A percentile compares a stretch with the other conserved stretches of the same genome.
phyloP scores from a whole-genome alignment of 2,113 vertebrate species.

The Eurypyga helias region DNA sequence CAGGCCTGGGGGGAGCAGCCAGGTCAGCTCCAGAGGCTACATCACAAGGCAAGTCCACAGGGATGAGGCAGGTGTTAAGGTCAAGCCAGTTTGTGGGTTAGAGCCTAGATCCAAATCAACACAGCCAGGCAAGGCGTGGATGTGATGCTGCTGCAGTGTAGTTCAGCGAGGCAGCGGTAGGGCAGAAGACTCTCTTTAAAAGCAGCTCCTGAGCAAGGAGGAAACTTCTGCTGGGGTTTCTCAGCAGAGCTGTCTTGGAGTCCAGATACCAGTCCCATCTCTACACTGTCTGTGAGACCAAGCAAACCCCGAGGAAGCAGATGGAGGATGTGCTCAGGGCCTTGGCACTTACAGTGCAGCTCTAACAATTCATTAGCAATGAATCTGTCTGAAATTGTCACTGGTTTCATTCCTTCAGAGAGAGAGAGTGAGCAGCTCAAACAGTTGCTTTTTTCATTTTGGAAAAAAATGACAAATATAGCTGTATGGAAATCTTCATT shows the following conservation, averaged over 20 bases:
- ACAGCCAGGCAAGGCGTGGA: background rate
- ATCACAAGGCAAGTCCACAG: background rate
- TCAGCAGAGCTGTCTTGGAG: background rate
- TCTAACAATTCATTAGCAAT: background rate
- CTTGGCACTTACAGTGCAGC: background rate
- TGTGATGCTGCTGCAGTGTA: background rate
- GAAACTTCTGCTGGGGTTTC: background rate
- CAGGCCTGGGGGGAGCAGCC: background rate
- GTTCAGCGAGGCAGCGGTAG: background rate
- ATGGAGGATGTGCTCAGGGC: background rate
- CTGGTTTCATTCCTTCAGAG: background rate
- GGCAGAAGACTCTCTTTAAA: background rate
- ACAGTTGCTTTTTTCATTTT: background rate
- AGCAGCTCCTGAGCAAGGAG: background rate
- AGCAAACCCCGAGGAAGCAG: background rate
- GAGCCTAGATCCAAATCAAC: background rate
- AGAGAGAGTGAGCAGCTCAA: background rate
- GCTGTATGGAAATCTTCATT: background rate
- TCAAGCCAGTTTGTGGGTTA: background rate
- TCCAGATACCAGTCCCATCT: background rate
- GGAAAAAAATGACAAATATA: background rate
- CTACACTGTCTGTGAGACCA: no score
- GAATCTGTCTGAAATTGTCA: background rate
- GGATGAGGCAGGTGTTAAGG: background rate
- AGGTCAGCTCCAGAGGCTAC: background rate